Evolutionary conservation across 2,888 invertebrate species (phyloP).

Genomic region (Papilio elwesi): DNA sequence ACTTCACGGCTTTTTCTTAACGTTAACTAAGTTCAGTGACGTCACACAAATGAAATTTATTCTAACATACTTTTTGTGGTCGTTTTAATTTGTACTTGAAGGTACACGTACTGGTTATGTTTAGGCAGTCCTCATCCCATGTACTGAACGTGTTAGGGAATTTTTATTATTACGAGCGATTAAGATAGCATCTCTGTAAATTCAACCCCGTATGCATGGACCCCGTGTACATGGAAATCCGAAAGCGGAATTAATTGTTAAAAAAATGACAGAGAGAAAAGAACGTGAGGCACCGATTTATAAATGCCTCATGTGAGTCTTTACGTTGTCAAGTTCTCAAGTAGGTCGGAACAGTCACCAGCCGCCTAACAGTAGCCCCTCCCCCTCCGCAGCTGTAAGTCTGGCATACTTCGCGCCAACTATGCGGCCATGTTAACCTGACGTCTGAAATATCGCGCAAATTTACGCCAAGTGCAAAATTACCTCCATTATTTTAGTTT

Average conservation of each 20-base stretch:
- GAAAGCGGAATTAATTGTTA: not conserved
- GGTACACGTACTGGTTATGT: too few species aligned
- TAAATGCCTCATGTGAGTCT: slow-evolving; percentile 1
- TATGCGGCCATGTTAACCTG: slow-evolving; percentile 21
- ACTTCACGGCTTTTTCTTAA: slow-evolving; percentile 13
- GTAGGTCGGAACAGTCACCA: not conserved
- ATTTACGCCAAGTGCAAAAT: slow-evolving; percentile 21
- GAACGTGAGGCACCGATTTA: too few species aligned
- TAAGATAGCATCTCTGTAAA: too few species aligned
- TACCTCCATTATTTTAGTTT: slow-evolving; percentile 22
- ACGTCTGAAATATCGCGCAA: slow-evolving; percentile 18
- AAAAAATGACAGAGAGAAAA: not conserved
- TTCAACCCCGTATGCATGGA: too few species aligned
- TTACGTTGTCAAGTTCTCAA: not conserved
- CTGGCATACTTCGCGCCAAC: slow-evolving; percentile 12
- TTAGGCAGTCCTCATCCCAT: too few species aligned
- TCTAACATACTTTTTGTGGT: not conserved
- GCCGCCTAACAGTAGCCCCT: not conserved
- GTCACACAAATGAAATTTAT: slow-evolving; percentile 11
- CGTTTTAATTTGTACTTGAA: too few species aligned
- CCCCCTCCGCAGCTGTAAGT: not conserved
- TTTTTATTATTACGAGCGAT: too few species aligned
- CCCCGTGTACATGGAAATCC: too few species aligned
- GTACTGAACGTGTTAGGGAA: too few species aligned
- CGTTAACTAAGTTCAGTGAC: slow-evolving; percentile 4